Base-by-base conservation (phyloP, 2,113 vertebrate genomes). In the Dendrocopos noguchii region DNA sequence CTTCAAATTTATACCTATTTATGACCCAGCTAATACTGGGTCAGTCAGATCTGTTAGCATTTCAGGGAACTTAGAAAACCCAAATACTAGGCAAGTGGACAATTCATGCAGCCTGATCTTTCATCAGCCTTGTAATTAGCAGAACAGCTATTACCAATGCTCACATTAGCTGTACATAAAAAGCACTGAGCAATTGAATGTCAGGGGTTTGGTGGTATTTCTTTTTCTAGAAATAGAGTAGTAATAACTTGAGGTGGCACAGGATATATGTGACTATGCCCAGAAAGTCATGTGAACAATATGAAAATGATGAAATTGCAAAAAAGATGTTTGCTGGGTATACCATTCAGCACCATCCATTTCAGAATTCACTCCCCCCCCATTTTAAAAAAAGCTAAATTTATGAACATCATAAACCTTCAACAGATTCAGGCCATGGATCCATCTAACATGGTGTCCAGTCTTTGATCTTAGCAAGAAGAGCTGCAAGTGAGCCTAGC, bases 351-450 rank as follows among this genome's bases (percentile, higher is more conserved):
- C 19, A n/a, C 31, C 3, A 59, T 7, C 52, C 77, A 12, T 34
- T 74, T 74, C 64, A 90, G 42, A 82, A 74, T 7, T 33, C 60
- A 15, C 7, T 13, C 59, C 12, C 7, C 14, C 28, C 55, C 28
- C 14, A 4, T 80, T 65, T 39, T 15, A 46, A 64, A 16, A 44
- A 44, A 44, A 74, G 64, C 6, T 55, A 15, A 27, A 25, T 59
- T 80, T 70, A 64, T 29, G 6, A 77, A 25, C 12, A 16, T 17
- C 5, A 73, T 42, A 76, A 84, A 82, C 27, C 33, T 50, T 46
- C 0, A 0, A 42, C 10, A 68, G 39, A 67, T 65, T 65, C 28
- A 61, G 39, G 44, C 15, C 47, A 44, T 2, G 8, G 12, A 55
- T 34, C 8, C 28, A 44, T 21, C 44, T 50, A 72, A 10, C 2